Conservation (phyloP, 1,140 invertebrate genomes). For the Drosophila nebulosa region DNA sequence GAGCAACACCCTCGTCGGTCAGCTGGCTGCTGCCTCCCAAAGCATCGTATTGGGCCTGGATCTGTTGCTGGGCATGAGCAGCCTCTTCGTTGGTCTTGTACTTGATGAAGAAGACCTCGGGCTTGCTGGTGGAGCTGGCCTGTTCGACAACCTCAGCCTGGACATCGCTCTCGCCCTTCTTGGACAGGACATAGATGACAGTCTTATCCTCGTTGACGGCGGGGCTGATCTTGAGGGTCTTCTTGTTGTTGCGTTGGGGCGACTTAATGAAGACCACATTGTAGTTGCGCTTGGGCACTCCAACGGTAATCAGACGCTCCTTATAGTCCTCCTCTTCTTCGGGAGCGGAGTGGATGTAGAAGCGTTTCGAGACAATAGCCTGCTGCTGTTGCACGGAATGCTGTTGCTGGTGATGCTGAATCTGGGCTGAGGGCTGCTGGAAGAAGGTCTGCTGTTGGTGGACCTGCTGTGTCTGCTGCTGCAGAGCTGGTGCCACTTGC, state of each 20-base stretch:
- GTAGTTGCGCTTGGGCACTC: slow-evolving; percentile 89
- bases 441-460: slow-evolving; percentile 52
- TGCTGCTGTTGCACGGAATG: slow-evolving; percentile 54
- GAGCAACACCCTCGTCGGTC: slow-evolving; percentile 75
- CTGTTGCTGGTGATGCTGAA: slow-evolving; percentile 25
- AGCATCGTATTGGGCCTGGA: slow-evolving; percentile 78
- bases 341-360: slow-evolving; percentile 78
- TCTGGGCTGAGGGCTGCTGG: slow-evolving; percentile 81
- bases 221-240: slow-evolving; percentile 84
- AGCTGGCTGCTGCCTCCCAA: slow-evolving; percentile 74
- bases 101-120: slow-evolving; percentile 89
- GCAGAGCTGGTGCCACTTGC: slow-evolving; percentile 27
- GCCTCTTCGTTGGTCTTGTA: slow-evolving; percentile 86
- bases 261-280: slow-evolving; percentile 94
- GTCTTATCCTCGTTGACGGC: slow-evolving; percentile 90
- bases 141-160: slow-evolving; percentile 71
- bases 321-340: slow-evolving; percentile 77
- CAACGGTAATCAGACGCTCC: slow-evolving; percentile 80
- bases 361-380: slow-evolving; percentile 82
- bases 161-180: slow-evolving; percentile 82
- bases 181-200: slow-evolving; percentile 92
- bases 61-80: slow-evolving; percentile 75
- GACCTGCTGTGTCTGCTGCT: slow-evolving; percentile 37
- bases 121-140: slow-evolving; percentile 85
- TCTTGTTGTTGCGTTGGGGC: slow-evolving; percentile 86